Evolutionary conservation across 2,113 vertebrate species (phyloP).

Genomic region (Thoracochromis brauschi): DNA sequence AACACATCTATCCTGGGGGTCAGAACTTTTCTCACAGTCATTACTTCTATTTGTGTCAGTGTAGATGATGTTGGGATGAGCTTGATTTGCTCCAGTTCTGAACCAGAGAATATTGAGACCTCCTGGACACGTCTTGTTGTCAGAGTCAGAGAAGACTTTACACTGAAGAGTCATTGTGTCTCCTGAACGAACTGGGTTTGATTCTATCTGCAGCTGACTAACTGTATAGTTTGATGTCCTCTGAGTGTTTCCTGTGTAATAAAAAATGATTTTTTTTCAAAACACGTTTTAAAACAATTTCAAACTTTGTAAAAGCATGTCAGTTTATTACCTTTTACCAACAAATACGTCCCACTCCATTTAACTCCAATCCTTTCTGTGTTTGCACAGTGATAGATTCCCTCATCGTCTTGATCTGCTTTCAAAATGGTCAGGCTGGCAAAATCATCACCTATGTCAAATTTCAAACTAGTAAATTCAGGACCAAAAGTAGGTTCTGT

Average conservation of each 20-base stretch:
- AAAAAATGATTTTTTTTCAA: rapidly evolving
- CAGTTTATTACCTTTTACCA: neutral
- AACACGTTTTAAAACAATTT: neutral
- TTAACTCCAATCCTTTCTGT: neutral
- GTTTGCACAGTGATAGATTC: neutral
- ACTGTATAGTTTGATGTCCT: neutral
- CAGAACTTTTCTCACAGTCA: neutral
- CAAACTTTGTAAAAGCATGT: rapidly evolving
- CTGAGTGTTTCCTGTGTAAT: neutral
- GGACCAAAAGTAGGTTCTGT: neutral
- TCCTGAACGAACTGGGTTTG: neutral
- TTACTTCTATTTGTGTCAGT: neutral
- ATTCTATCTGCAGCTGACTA: neutral
- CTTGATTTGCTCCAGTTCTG: rapidly evolving
- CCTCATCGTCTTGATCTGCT: neutral
- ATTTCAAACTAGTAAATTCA: neutral
- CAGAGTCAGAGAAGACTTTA: neutral
- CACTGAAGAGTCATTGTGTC: neutral
- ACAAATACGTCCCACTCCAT: neutral
- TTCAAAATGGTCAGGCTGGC: neutral
- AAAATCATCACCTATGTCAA: no score
- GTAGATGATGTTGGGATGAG: neutral
- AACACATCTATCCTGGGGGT: neutral
- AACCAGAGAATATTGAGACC: neutral
- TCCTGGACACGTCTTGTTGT: neutral